phyloP scores from a whole-genome alignment of 2,113 vertebrate genomes.

The Poeciliopsis occidentalis region DNA sequence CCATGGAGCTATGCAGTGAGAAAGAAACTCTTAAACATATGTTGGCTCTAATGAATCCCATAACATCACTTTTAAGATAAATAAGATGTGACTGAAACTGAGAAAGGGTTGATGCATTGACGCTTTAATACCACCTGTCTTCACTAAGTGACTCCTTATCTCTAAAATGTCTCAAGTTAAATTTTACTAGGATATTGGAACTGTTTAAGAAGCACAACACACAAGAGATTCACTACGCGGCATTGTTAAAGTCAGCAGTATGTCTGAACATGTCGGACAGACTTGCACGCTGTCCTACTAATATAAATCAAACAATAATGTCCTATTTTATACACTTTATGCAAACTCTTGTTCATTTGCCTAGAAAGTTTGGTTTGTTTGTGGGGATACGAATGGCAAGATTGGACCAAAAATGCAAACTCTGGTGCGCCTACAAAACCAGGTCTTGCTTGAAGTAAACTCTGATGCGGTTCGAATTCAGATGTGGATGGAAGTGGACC shows the following conservation, averaged over 20 bases:
- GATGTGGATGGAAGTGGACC: no score
- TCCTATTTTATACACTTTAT: no score
- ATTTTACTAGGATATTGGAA: constrained; percentile 33
- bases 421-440: no score
- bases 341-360: no score
- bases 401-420: no score
- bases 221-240: constrained; percentile 22
- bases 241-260: constrained; percentile 11
- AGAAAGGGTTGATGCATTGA: constrained; percentile 24
- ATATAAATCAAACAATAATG: neutral
- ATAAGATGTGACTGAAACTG: constrained; percentile 36
- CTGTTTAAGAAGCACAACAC: constrained; percentile 13
- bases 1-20: constrained; percentile 32
- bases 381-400: no score
- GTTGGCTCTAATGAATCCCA: constrained; percentile 62
- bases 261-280: constrained; percentile 10
- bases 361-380: no score
- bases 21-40: constrained; percentile 53
- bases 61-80: constrained; percentile 72
- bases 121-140: constrained; percentile 6
- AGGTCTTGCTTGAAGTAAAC: no score
- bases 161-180: constrained; percentile 5
- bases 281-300: constrained; percentile 23
- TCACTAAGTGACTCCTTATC: constrained; percentile 8
- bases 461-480: no score